These are phyloP conservation scores for Platycercus adscitus DNA, from an alignment of 2,113 vertebrate species.

Conservation along the genomic window DNA sequence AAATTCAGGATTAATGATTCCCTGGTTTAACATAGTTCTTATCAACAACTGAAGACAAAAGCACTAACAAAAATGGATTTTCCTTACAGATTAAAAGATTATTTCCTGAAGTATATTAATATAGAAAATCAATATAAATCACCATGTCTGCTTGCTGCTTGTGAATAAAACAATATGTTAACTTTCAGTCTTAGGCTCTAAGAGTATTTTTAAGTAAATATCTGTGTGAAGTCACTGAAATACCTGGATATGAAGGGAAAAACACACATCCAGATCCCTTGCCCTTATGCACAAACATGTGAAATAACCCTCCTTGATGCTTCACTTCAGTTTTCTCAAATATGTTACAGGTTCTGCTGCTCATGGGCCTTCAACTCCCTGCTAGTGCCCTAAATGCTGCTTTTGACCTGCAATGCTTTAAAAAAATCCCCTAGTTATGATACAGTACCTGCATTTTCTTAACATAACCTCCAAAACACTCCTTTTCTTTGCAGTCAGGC, in stretches of 20 bases:
- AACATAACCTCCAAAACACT: not conserved
- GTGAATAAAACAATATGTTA: not conserved
- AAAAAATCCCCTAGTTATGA: not conserved
- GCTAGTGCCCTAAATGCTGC: not conserved
- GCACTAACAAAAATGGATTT: not conserved
- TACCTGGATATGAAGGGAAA: not conserved
- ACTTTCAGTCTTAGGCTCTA: not conserved
- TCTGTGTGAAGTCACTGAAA: not conserved
- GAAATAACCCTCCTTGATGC: not conserved
- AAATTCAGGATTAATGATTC: conserved; percentile 3
- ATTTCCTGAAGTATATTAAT: not conserved
- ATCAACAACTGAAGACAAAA: conserved; percentile 10
- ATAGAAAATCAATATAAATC: not conserved
- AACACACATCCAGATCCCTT: not conserved
- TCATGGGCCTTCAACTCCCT: not conserved
- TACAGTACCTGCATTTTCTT: conserved; percentile 9
- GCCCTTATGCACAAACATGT: not conserved
- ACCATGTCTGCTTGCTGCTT: not conserved
- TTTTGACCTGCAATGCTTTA: not conserved
- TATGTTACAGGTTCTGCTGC: not conserved
- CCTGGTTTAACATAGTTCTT: not conserved
- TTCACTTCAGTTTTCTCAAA: not conserved
- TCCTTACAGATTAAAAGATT: not conserved
- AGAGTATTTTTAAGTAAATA: not conserved
- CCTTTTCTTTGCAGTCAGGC: conserved; percentile 37